These are phyloP conservation scores for Cygnus olor DNA, from an alignment of 2,797 vertebrate species.

Conservation along the genomic window DNA sequence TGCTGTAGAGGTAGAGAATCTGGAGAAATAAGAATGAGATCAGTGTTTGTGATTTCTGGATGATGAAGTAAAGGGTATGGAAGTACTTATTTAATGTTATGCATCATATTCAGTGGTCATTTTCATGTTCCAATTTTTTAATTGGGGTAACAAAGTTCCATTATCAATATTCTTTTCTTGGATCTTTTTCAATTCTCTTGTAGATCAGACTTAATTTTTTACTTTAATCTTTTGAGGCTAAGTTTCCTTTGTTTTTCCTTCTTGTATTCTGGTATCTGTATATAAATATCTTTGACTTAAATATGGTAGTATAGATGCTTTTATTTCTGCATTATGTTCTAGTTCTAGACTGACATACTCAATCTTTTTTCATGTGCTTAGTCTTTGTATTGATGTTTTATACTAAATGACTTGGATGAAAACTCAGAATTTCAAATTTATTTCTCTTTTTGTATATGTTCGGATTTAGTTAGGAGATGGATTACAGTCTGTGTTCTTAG, in stretches of 20 bases:
- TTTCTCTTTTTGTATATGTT: not conserved
- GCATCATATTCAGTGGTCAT: not conserved
- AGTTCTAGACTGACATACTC: accelerated
- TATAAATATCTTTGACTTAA: not conserved
- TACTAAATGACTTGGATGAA: not conserved
- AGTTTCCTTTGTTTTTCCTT: not conserved
- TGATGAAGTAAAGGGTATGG: not conserved
- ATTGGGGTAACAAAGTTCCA: not conserved
- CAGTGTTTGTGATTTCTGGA: not conserved
- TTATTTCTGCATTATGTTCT: not conserved
- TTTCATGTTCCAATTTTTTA: not conserved
- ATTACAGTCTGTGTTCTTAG: not conserved
- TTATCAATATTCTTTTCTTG: not conserved
- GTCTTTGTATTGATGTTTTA: not conserved
- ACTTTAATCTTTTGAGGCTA: not conserved
- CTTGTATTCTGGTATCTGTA: not conserved
- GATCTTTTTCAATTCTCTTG: not conserved
- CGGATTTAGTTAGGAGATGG: not conserved
- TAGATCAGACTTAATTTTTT: not conserved
- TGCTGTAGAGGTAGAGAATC: not conserved
- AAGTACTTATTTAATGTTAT: not conserved
- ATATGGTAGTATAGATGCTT: not conserved
- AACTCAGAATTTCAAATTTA: not conserved
- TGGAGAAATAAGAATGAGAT: not conserved
- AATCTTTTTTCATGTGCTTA: not conserved